A percentile compares a stretch with the other conserved stretches of the same genome.
These are phyloP conservation scores for Acanthopagrus latus DNA, from an alignment of 2,797 vertebrate species.

Conservation along the genomic window DNA sequence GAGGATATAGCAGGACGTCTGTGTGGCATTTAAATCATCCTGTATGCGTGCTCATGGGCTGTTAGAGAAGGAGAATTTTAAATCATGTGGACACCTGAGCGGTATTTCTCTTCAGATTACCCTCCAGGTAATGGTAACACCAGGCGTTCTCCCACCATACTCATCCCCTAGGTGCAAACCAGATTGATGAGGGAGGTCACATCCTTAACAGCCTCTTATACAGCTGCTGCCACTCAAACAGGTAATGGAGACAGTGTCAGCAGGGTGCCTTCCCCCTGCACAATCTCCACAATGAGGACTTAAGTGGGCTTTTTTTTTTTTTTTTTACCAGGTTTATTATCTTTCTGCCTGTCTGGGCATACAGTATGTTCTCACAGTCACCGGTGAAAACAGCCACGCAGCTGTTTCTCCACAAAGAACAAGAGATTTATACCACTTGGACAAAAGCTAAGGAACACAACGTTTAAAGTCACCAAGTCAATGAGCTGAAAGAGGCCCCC, in stretches of 20 bases:
- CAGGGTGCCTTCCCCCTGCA: conserved; percentile 52
- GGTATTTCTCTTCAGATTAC: conserved; percentile 38
- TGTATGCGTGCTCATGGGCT: conserved; percentile 34
- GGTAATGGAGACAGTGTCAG: conserved; percentile 59
- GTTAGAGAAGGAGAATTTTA: conserved; percentile 41
- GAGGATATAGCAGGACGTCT: conserved; percentile 47
- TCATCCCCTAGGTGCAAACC: conserved; percentile 53
- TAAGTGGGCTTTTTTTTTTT: conserved; percentile 48
- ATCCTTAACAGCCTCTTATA: conserved; percentile 57
- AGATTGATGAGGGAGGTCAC: conserved; percentile 64
- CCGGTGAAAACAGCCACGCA: conserved; percentile 41
- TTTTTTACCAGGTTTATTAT: conserved; percentile 57
- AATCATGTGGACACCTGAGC: conserved; percentile 63
- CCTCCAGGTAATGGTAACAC: conserved; percentile 58
- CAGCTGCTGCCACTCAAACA: conserved; percentile 59
- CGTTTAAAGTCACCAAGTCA: conserved; percentile 42
- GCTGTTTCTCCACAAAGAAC: conserved; percentile 32
- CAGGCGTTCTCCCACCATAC: neutral
- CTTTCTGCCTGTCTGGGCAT: conserved; percentile 54
- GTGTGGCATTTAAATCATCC: conserved; percentile 48
- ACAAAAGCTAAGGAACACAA: conserved; percentile 46
- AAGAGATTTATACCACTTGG: conserved; percentile 49
- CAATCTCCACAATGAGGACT: conserved; percentile 49
- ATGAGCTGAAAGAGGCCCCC: conserved; percentile 32
- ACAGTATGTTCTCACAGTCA: conserved; percentile 58